phyloP scores from a whole-genome alignment of 2,113 vertebrate genomes.

The Brachypodius melanocephalos region DNA sequence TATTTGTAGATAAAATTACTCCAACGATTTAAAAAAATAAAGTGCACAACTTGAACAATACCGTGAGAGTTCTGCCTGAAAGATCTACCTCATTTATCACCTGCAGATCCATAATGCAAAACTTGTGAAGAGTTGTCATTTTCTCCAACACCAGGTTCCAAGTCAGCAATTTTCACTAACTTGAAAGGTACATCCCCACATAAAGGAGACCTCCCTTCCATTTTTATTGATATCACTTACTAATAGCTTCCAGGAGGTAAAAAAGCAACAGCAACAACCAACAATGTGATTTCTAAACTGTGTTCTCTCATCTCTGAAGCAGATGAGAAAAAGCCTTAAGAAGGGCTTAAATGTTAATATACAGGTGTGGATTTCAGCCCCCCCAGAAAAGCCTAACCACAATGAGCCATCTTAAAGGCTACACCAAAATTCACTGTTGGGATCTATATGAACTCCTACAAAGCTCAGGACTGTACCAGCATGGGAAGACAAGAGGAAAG shows the following conservation, averaged over 20 bases:
- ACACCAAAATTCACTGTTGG: not conserved
- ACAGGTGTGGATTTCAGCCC: not conserved
- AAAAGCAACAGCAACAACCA: not conserved
- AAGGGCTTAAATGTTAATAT: not conserved
- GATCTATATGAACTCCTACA: not conserved
- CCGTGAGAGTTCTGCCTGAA: not conserved
- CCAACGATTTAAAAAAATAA: not conserved
- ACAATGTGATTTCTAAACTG: not conserved
- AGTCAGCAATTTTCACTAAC: constrained; percentile 12
- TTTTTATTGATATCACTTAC: constrained; percentile 1
- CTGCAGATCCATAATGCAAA: not conserved
- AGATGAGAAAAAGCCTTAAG: not conserved
- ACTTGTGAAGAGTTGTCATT: not conserved
- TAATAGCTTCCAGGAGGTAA: not conserved
- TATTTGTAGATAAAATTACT: not conserved
- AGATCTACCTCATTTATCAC: not conserved
- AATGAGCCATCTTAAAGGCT: not conserved
- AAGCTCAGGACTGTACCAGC: not conserved
- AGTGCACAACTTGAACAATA: not conserved
- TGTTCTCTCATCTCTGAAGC: not conserved
- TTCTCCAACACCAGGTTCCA: not conserved
- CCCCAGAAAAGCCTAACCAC: not conserved
- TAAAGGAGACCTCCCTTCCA: not conserved
- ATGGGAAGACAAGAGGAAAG: not conserved
- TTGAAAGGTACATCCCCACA: not conserved